Conservation (phyloP, 2,888 invertebrate species). For the Dicyrtoma fusca region DNA sequence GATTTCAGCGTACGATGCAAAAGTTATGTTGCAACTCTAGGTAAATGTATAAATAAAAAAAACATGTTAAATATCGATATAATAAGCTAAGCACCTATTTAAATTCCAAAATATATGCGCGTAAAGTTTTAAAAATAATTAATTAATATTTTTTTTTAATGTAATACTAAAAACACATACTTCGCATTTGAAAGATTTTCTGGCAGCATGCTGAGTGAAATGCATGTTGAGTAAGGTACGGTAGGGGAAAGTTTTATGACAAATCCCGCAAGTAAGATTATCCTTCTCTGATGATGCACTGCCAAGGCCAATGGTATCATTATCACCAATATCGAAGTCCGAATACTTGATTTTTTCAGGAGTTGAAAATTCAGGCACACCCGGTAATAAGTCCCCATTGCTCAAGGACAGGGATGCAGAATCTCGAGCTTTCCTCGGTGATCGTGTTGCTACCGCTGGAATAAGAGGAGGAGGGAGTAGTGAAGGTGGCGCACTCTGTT, state of each 20-base stretch:
- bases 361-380: neutral
- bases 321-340: neutral
- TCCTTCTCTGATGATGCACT: conserved; percentile 5
- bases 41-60: neutral
- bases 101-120: too few relatives aligned
- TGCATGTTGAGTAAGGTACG: conserved; percentile 29
- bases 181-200: conserved; percentile 5
- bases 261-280: conserved; percentile 18
- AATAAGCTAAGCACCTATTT: too few relatives aligned
- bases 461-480: neutral
- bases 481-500: neutral
- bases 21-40: neutral
- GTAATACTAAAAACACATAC: neutral
- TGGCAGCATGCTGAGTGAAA: conserved; percentile 18
- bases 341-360: neutral
- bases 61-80: too few relatives aligned
- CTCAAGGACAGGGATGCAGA: neutral
- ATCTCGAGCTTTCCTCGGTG: neutral
- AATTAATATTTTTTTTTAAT: neutral
- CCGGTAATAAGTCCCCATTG: neutral
- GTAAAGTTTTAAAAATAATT: too few relatives aligned
- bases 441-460: neutral
- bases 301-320: neutral
- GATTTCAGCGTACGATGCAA: neutral
- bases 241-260: conserved; percentile 28